phyloP scores from a whole-genome alignment of 2,113 vertebrate species.

The Acrocephalus arundinaceus region DNA sequence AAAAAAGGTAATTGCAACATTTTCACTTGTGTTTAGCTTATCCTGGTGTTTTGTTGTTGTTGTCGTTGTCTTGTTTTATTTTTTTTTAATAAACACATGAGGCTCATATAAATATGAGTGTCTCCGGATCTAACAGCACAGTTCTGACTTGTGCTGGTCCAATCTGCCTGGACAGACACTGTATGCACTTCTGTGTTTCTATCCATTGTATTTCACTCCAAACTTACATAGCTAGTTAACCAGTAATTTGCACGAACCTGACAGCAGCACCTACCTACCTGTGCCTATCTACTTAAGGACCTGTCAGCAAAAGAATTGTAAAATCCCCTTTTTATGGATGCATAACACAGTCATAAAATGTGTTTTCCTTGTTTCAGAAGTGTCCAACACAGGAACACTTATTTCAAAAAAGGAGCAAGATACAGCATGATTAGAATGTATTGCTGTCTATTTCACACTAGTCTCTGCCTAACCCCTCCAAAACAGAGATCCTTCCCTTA shows the following conservation, averaged over 20 bases:
- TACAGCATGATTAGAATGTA: neutral
- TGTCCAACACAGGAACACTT: neutral
- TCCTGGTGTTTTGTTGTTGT: neutral
- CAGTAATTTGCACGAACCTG: neutral
- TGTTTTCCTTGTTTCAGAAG: neutral
- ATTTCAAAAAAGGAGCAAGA: neutral
- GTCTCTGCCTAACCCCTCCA: neutral
- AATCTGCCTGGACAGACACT: neutral
- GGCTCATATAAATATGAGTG: neutral
- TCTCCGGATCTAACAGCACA: neutral
- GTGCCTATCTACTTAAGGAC: neutral
- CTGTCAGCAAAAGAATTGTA: neutral
- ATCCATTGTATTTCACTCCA: neutral
- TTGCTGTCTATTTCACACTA: neutral
- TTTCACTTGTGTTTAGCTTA: slow-evolving; percentile 8
- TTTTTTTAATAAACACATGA: neutral
- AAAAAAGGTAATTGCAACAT: neutral
- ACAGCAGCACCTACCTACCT: slow-evolving; percentile 28
- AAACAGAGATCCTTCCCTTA: neutral
- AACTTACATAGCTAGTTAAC: slow-evolving; percentile 9
- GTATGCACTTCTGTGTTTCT: neutral
- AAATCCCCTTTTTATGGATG: slow-evolving; percentile 20
- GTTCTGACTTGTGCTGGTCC: neutral
- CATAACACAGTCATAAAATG: slow-evolving; percentile 8
- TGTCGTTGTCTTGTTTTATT: neutral